Conservation (phyloP, 2,888 invertebrate genomes). For the Drosophila kuntzei region DNA sequence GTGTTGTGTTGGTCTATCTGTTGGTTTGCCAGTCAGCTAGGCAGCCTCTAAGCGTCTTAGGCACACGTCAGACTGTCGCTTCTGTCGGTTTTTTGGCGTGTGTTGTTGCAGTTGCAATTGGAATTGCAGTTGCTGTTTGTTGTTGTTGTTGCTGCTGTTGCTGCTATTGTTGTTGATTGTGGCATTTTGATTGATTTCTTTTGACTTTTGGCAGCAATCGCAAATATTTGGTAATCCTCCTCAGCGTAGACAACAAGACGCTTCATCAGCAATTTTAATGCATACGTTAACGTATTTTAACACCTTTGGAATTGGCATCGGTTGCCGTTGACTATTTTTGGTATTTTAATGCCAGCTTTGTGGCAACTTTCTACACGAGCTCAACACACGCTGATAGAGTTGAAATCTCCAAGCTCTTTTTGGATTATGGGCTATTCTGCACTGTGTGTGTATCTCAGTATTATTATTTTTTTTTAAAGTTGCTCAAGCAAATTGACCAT, state of each 20-base stretch:
- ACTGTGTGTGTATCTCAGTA: slow-evolving; percentile 10
- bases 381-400: slow-evolving; percentile 32
- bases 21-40: slow-evolving; percentile 14
- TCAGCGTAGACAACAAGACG: slow-evolving; percentile 60
- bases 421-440: slow-evolving; percentile 34
- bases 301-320: slow-evolving; percentile 68
- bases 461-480: slow-evolving; percentile 60
- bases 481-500: slow-evolving; percentile 70
- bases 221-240: slow-evolving; percentile 78
- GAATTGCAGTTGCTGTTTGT: slow-evolving; percentile 27
- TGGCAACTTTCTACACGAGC: slow-evolving; percentile 62
- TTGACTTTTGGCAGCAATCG: slow-evolving; percentile 78
- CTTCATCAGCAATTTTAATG: slow-evolving; percentile 79
- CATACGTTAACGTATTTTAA: slow-evolving; percentile 71
- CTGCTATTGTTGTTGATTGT: slow-evolving; percentile 69
- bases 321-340: slow-evolving; percentile 57
- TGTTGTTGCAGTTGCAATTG: slow-evolving; percentile 51
- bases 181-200: slow-evolving; percentile 79
- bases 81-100: slow-evolving; percentile 63
- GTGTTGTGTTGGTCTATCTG: slow-evolving; percentile 33
- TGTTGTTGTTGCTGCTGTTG: slow-evolving; percentile 27
- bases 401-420: slow-evolving; percentile 29
- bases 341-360: slow-evolving; percentile 70
- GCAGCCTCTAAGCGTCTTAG: slow-evolving; percentile 77
- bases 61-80: slow-evolving; percentile 79